phyloP scores from a whole-genome alignment of 2,888 invertebrate species.

The Tholera decimalis region DNA sequence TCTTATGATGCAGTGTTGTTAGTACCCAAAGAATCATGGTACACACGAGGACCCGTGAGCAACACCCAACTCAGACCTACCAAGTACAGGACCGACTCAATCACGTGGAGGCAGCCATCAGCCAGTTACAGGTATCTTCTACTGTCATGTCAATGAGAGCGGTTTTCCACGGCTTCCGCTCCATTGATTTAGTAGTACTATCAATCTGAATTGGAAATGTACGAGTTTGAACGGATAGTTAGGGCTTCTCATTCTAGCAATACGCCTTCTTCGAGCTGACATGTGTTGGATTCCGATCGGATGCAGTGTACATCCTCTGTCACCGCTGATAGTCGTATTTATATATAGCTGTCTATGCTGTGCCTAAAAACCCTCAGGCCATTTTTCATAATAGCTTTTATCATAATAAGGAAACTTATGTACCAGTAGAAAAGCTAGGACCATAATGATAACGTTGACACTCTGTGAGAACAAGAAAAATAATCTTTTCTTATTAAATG shows the following conservation, averaged over 20 bases:
- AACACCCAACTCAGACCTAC: background rate
- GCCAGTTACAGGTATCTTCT: slow-evolving; percentile 46
- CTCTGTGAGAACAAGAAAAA: background rate
- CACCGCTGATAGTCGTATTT: background rate
- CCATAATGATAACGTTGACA: background rate
- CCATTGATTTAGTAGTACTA: background rate
- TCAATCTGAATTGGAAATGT: background rate
- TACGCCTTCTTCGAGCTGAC: background rate
- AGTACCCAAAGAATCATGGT: slow-evolving; percentile 49
- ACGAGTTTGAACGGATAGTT: background rate
- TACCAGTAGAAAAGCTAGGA: background rate
- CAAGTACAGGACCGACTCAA: slow-evolving; percentile 46
- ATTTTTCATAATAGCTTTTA: no score
- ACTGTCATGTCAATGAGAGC: background rate
- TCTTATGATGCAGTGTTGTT: slow-evolving; percentile 48
- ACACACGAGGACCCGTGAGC: slow-evolving; percentile 19
- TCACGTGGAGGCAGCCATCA: slow-evolving; percentile 60
- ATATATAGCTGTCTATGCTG: background rate
- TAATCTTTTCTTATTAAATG: background rate
- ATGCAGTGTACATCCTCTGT: background rate
- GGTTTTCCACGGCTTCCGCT: background rate
- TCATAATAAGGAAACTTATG: background rate
- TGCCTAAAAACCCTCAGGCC: background rate
- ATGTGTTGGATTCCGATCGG: background rate
- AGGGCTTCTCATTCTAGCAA: no score